Percentiles rank a stretch among this genome's conserved stretches.
phyloP scores from a whole-genome alignment of 1,140 invertebrate species.

The Lasioglossum baleicum region DNA sequence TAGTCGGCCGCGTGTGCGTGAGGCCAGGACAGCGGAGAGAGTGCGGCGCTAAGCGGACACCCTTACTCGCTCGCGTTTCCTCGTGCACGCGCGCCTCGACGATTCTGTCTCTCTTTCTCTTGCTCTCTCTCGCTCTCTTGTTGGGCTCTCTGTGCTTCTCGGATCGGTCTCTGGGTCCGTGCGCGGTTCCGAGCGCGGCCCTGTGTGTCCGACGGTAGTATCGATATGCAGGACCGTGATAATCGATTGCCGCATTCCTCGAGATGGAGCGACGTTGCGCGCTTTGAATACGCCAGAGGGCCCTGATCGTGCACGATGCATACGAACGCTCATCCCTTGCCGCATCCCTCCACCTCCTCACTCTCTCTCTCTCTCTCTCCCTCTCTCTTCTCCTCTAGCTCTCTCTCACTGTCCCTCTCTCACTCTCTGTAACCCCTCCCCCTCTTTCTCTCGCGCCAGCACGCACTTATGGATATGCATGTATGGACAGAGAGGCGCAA shows the following conservation, averaged over 20 bases:
- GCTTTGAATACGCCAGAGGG: constrained; percentile 72
- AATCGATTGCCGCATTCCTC: constrained; percentile 77
- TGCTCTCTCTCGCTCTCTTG: no score
- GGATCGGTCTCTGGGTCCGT: constrained; percentile 18
- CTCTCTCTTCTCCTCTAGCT: background rate
- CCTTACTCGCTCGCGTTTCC: constrained; percentile 26
- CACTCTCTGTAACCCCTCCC: constrained; percentile 15
- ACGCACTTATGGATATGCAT: constrained; percentile 50
- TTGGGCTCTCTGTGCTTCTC: constrained; percentile 7
- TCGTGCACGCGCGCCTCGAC: background rate
- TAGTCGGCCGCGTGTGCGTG: constrained; percentile 60
- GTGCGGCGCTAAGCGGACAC: constrained; percentile 56
- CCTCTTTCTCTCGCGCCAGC: constrained; percentile 27
- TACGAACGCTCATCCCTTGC: constrained; percentile 56
- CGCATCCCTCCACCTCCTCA: constrained; percentile 11
- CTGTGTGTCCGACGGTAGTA: constrained; percentile 65
- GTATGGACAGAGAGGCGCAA: constrained; percentile 18
- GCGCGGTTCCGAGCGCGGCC: background rate
- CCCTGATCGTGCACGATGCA: constrained; percentile 58
- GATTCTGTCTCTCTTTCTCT: background rate
- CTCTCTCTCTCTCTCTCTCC: constrained; percentile 22
- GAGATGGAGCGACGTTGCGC: constrained; percentile 71
- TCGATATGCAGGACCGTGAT: constrained; percentile 76
- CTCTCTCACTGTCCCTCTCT: constrained; percentile 23
- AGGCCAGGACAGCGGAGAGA: constrained; percentile 35